Conservation (phyloP, 1,140 invertebrate species). For the Lerema accius region DNA sequence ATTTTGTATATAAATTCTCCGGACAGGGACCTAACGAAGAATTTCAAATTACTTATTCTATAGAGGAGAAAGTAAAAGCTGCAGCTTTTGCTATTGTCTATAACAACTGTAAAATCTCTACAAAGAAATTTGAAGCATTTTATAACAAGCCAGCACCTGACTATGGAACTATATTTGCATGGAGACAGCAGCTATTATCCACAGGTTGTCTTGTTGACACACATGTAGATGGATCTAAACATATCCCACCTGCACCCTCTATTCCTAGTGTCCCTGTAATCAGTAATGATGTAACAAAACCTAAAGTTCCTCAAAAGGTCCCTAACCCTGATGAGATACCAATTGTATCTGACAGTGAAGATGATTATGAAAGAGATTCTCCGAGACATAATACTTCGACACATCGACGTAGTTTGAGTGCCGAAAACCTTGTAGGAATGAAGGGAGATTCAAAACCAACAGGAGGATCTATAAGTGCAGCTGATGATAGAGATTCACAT, state of each 20-base stretch:
- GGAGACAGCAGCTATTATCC: conserved; percentile 70
- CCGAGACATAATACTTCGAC: conserved; percentile 37
- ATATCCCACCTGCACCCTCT: conserved; percentile 26
- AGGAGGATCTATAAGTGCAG: conserved; percentile 50
- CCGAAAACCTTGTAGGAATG: conserved; percentile 55
- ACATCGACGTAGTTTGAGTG: conserved; percentile 57
- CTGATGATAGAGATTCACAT: conserved; percentile 51
- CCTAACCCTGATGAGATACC: conserved; percentile 75
- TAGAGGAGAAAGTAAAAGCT: conserved; percentile 72
- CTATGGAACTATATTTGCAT: conserved; percentile 78
- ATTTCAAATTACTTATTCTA: conserved; percentile 73
- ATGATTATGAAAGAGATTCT: conserved; percentile 45
- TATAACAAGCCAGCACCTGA: conserved; percentile 80
- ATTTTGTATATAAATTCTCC: conserved; percentile 70
- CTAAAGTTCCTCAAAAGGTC: conserved; percentile 46
- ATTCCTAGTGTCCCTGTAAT: conserved; percentile 31
- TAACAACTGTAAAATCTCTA: conserved; percentile 74
- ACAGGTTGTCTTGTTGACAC: conserved; percentile 77
- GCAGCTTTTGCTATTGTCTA: conserved; percentile 78
- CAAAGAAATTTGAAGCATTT: conserved; percentile 69
- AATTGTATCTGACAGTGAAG: conserved; percentile 65
- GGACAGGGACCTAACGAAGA: conserved; percentile 60
- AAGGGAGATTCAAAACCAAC: conserved; percentile 43
- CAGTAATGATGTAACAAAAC: conserved; percentile 33
- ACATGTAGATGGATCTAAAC: conserved; percentile 53